phyloP scores from a whole-genome alignment of 2,797 vertebrate species.

The Novumbra hubbsi region DNA sequence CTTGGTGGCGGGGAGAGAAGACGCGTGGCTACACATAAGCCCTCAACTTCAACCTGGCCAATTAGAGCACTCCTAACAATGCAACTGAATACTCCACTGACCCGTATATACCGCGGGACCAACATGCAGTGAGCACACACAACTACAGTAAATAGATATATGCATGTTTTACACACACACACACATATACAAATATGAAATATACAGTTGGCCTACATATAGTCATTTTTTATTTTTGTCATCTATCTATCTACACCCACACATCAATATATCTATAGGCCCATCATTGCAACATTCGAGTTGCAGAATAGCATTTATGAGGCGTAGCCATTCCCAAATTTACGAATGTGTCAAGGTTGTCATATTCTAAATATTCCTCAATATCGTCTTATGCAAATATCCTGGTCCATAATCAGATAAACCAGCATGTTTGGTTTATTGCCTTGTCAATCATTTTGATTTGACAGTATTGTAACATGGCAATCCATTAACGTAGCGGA shows the following conservation, averaged over 20 bases:
- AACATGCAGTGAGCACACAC: not conserved
- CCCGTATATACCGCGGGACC: not conserved
- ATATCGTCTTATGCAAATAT: conserved; percentile 71
- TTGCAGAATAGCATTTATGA: conserved; percentile 70
- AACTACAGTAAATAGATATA: not conserved
- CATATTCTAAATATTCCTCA: conserved; percentile 68
- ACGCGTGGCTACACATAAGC: conserved; percentile 30
- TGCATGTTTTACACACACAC: not conserved
- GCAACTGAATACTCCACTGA: not conserved
- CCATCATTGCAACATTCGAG: conserved; percentile 53
- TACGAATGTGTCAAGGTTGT: conserved; percentile 68
- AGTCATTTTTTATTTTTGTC: no score
- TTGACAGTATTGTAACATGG: conserved; percentile 68
- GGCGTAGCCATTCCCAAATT: conserved; percentile 70
- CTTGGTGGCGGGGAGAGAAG: conserved; percentile 10
- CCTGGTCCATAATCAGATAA: conserved; percentile 63
- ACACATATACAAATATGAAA: no score
- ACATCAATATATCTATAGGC: not conserved
- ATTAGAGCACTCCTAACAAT: not conserved
- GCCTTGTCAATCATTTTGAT: conserved; percentile 75
- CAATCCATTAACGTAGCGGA: conserved; percentile 41
- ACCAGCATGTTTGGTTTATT: conserved; percentile 73
- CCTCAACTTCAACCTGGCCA: not conserved
- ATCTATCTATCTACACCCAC: not conserved
- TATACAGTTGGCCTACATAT: no score